Percentiles rank a stretch among this genome's conserved stretches.
These are phyloP conservation scores for Orchesella cincta DNA, from an alignment of 1,140 invertebrate species.

Conservation along the genomic window DNA sequence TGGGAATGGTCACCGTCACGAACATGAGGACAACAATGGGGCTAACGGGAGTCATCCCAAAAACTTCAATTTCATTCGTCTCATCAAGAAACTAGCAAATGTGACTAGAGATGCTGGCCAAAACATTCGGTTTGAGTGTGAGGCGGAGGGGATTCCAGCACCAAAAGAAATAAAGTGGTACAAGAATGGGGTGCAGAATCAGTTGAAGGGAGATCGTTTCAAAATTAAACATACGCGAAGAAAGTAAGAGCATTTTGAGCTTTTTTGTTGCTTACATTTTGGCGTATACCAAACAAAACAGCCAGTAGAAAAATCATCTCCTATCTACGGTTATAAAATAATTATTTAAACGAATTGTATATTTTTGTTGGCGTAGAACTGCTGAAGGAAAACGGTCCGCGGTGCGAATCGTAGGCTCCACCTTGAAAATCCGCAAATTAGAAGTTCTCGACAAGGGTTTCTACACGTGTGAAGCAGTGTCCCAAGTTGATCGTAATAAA, in stretches of 20 bases:
- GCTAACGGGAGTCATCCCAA: background rate
- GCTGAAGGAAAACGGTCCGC: conserved; percentile 34
- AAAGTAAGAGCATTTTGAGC: conserved; percentile 8
- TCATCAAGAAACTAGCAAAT: conserved; percentile 61
- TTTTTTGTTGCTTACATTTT: background rate
- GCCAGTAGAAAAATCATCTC: background rate
- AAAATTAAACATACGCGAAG: conserved; percentile 8
- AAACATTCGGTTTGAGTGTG: conserved; percentile 66
- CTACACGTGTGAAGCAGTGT: conserved; percentile 23
- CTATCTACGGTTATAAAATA: background rate
- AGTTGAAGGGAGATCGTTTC: conserved; percentile 15
- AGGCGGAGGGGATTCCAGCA: conserved; percentile 66
- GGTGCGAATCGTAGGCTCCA: conserved; percentile 54
- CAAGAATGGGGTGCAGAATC: conserved; percentile 38
- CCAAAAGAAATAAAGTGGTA: conserved; percentile 65
- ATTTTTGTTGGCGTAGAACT: conserved; percentile 26
- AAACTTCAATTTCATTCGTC: conserved; percentile 49
- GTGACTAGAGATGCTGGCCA: conserved; percentile 66
- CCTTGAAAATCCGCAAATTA: conserved; percentile 64
- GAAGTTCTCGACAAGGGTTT: conserved; percentile 64
- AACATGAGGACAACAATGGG: background rate
- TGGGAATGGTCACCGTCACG: conserved; percentile 15
- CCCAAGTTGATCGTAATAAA: conserved; percentile 44
- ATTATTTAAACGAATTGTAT: background rate
- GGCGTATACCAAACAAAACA: background rate